A percentile compares a stretch with the other conserved stretches of the same genome.
Evolutionary conservation across 2,113 vertebrate species (phyloP).

Genomic region (Pterocles orientalis): DNA sequence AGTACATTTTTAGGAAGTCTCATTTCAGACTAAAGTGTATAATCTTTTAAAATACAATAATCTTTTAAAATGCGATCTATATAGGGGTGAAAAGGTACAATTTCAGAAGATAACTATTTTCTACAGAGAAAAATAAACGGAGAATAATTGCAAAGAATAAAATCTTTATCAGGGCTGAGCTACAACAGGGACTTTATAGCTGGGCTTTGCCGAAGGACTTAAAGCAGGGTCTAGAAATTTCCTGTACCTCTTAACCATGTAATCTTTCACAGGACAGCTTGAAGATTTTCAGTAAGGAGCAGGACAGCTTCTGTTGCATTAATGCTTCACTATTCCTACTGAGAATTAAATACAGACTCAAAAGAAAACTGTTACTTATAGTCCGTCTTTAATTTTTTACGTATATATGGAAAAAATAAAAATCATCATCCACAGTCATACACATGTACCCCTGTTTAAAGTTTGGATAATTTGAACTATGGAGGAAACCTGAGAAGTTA

Average conservation of each 20-base stretch:
- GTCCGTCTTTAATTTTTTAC: background rate
- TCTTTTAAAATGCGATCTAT: background rate
- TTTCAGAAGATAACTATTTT: background rate
- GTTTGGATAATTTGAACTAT: background rate
- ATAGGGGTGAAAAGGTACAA: background rate
- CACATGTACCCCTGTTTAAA: fast-evolving
- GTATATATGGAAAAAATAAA: background rate
- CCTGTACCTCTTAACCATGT: background rate
- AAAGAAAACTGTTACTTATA: background rate
- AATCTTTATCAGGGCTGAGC: background rate
- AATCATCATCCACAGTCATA: background rate
- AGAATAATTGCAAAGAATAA: background rate
- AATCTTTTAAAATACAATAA: background rate
- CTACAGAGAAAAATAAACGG: background rate
- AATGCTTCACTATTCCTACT: background rate
- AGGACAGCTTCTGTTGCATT: background rate
- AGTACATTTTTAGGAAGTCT: background rate
- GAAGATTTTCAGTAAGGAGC: background rate
- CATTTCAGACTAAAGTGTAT: background rate
- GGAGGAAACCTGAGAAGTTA: background rate
- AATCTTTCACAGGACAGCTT: background rate
- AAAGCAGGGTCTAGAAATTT: background rate
- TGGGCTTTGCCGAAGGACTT: background rate
- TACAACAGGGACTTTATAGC: background rate
- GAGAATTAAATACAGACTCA: background rate